A percentile compares a stretch with the other conserved stretches of the same genome.
These are phyloP conservation scores for Lethenteron camtschaticum DNA, from an alignment of 2,113 vertebrate species.

Conservation along the genomic window DNA sequence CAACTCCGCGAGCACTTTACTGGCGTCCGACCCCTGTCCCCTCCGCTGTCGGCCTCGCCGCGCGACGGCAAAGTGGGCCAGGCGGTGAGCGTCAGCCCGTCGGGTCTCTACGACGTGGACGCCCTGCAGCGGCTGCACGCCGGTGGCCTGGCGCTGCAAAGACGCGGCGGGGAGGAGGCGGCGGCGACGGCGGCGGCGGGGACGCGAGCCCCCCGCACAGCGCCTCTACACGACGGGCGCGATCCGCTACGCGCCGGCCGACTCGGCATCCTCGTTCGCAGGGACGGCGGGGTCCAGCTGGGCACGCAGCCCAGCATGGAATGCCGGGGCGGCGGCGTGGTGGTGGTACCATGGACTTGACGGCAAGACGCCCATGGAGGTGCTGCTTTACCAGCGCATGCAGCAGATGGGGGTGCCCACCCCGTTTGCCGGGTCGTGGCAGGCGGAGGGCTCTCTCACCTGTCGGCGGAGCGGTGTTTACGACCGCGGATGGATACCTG, in stretches of 20 bases:
- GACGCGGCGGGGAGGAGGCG: conserved; percentile 14
- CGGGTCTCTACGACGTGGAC: conserved; percentile 86
- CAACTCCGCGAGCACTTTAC: conserved; percentile 21
- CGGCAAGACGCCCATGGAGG: conserved; percentile 99
- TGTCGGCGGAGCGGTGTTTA: conserved; percentile 80
- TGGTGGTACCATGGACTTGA: conserved; percentile 54
- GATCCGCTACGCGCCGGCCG: conserved; percentile 90
- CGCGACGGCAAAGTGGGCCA: conserved; percentile 72
- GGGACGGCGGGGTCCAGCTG: conserved; percentile 6
- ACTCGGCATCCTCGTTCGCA: conserved; percentile 89
- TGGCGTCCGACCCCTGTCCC: conserved; percentile 53
- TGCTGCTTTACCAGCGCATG: conserved; percentile 99
- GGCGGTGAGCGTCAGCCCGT: conserved; percentile 43
- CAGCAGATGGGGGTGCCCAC: conserved; percentile 95
- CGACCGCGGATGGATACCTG: conserved; percentile 88
- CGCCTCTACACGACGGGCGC: conserved; percentile 97
- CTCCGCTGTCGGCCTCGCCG: conserved; percentile 83
- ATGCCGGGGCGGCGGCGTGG: conserved; percentile 29
- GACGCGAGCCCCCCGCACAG: conserved; percentile 33
- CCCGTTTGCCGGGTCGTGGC: conserved; percentile 53
- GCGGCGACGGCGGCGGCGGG: too few relatives aligned
- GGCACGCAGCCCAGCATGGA: conserved; percentile 24
- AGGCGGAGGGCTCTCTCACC: conserved; percentile 59
- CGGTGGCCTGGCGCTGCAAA: conserved; percentile 58
- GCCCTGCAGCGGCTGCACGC: conserved; percentile 85